Evolutionary conservation across 2,888 invertebrate species (phyloP).

Genomic region (Mesorhabditis spiculigera): DNA sequence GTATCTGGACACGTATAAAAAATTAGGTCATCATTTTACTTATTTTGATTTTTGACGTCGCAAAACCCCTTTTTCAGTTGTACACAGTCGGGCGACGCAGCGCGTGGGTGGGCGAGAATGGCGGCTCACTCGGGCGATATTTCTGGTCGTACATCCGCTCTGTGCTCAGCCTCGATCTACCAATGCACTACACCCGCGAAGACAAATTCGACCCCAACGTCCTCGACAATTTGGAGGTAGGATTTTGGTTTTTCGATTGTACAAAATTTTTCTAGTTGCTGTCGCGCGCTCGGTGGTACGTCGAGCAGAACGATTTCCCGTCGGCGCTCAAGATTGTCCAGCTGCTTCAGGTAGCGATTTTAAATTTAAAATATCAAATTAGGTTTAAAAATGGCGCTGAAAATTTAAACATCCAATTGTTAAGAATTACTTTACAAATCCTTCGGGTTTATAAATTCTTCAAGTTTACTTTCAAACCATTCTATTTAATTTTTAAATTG

Average conservation of each 20-base stretch:
- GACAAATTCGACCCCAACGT: conserved; percentile 71
- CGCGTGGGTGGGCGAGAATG: conserved; percentile 79
- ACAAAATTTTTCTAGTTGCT: conserved; percentile 67
- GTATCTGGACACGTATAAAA: no score
- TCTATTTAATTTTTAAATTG: no score
- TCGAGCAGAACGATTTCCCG: conserved; percentile 77
- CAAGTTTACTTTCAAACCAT: background rate
- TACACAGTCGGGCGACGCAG: conserved; percentile 72
- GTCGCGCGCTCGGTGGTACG: conserved; percentile 82
- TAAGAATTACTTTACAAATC: background rate
- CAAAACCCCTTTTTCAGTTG: conserved; percentile 28
- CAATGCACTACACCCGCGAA: conserved; percentile 72
- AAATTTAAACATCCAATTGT: background rate
- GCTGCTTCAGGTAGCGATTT: conserved; percentile 64
- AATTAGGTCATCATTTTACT: no score
- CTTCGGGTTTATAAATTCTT: background rate
- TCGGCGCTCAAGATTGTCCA: conserved; percentile 74
- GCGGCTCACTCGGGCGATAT: conserved; percentile 67
- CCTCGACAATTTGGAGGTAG: conserved; percentile 42
- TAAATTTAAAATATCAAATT: conserved; percentile 55
- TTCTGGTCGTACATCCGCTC: conserved; percentile 74
- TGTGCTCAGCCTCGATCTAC: conserved; percentile 67
- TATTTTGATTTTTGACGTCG: no score
- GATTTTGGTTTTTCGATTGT: background rate
- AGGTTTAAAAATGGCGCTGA: background rate